These are phyloP conservation scores for Smittia aterrima DNA, from an alignment of 2,888 invertebrate genomes.

Conservation along the genomic window DNA sequence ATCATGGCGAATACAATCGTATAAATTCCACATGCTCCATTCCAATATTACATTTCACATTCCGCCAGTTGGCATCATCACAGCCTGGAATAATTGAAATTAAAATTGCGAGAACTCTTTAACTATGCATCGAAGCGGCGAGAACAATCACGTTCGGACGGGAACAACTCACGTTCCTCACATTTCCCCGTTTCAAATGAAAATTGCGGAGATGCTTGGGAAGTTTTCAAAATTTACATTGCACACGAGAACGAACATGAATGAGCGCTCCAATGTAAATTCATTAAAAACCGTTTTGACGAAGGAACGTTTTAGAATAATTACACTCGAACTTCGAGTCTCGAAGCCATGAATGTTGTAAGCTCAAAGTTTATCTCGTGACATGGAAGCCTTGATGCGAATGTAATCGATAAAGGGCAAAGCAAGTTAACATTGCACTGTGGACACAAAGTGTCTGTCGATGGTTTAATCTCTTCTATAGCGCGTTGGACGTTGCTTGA, in stretches of 20 bases:
- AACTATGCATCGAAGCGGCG: not conserved
- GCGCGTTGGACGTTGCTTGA: not conserved
- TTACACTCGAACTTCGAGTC: not conserved
- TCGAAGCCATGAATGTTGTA: too few relatives aligned
- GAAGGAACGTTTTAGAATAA: not conserved
- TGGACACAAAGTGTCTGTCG: not conserved
- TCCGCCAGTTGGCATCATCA: not conserved
- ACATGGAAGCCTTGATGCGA: not conserved
- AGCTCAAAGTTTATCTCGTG: not conserved
- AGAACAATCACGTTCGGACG: conserved; percentile 20
- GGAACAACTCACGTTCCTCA: not conserved
- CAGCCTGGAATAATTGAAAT: not conserved
- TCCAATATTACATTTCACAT: not conserved
- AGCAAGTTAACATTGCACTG: not conserved
- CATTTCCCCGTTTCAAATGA: not conserved
- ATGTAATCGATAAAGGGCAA: not conserved
- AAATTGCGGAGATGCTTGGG: not conserved
- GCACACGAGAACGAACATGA: not conserved
- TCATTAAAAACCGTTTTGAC: not conserved
- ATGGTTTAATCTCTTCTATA: not conserved
- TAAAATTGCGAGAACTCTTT: not conserved
- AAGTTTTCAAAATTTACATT: not conserved
- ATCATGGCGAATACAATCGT: not conserved
- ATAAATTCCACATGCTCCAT: not conserved
- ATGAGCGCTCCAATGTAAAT: not conserved